phyloP scores from a whole-genome alignment of 1,140 invertebrate genomes.

The Latrodectus geometricus region DNA sequence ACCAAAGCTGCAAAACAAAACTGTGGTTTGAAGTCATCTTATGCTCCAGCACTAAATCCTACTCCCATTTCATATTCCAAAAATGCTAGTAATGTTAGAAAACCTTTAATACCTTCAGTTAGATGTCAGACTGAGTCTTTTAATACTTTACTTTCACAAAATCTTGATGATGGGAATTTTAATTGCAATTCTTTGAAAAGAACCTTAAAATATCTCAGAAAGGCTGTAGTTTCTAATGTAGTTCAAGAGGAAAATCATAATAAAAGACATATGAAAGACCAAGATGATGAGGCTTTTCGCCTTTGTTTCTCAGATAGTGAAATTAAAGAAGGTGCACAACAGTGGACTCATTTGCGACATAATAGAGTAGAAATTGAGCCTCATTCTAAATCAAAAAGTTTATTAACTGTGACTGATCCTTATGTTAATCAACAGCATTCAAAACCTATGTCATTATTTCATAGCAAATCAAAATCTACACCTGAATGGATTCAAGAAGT shows the following conservation, averaged over 20 bases:
- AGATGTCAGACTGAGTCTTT: slow-evolving; percentile 17
- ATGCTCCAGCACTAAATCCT: neutral
- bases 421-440: neutral
- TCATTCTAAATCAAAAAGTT: slow-evolving; percentile 47
- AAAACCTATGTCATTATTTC: slow-evolving; percentile 27
- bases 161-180: slow-evolving; percentile 29
- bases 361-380: slow-evolving; percentile 13
- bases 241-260: slow-evolving; percentile 36
- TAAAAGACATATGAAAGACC: slow-evolving; percentile 5
- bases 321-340: slow-evolving; percentile 30
- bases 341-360: slow-evolving; percentile 17
- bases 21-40: neutral
- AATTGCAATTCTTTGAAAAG: slow-evolving; percentile 58
- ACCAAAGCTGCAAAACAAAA: neutral
- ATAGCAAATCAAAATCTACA: slow-evolving; percentile 63
- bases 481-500: slow-evolving; percentile 71
- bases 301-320: slow-evolving; percentile 62
- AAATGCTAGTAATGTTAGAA: neutral
- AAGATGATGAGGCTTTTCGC: slow-evolving; percentile 53
- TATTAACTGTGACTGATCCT: slow-evolving; percentile 34
- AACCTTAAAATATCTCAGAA: slow-evolving; percentile 53
- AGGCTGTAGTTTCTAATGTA: slow-evolving; percentile 52
- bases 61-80: neutral
- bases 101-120: neutral
- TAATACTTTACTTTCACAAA: slow-evolving; percentile 21